A percentile compares a stretch with the other conserved stretches of the same genome.
Conservation (phyloP, 2,113 vertebrate genomes). For the Butastur rufipennis region DNA sequence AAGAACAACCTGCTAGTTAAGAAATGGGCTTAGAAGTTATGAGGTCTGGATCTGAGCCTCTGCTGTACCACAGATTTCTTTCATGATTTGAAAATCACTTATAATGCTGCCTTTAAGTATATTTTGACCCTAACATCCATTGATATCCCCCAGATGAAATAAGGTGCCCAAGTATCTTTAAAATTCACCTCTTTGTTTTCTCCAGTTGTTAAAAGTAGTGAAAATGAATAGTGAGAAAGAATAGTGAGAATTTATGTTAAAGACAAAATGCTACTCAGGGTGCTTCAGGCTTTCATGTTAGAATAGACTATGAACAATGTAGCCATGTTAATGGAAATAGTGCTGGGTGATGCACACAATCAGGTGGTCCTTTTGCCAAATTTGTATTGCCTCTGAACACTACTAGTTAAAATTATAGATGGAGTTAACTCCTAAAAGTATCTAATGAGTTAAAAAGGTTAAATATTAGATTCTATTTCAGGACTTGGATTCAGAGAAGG, state of each 20-base stretch:
- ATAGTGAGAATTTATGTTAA: not conserved
- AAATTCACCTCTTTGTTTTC: not conserved
- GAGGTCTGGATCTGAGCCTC: not conserved
- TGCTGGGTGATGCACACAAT: not conserved
- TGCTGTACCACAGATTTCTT: not conserved
- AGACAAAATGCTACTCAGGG: not conserved
- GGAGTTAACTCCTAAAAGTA: not conserved
- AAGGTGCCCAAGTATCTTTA: not conserved
- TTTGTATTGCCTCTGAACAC: not conserved
- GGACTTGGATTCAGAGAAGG: not conserved
- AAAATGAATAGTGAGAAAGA: not conserved
- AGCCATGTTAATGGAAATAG: not conserved
- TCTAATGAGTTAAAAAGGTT: not conserved
- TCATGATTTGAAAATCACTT: not conserved
- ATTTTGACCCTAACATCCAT: not conserved
- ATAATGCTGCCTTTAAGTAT: not conserved
- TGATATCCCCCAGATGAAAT: not conserved
- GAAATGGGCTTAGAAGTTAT: not conserved
- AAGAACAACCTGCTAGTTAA: not conserved
- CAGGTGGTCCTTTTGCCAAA: not conserved
- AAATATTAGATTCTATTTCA: not conserved
- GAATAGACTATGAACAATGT: not conserved
- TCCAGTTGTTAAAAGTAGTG: not conserved
- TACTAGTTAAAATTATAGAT: not conserved
- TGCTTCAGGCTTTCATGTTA: not conserved